Base-by-base conservation (phyloP, 1,140 invertebrate species). In the Drosophila prosaltans region DNA sequence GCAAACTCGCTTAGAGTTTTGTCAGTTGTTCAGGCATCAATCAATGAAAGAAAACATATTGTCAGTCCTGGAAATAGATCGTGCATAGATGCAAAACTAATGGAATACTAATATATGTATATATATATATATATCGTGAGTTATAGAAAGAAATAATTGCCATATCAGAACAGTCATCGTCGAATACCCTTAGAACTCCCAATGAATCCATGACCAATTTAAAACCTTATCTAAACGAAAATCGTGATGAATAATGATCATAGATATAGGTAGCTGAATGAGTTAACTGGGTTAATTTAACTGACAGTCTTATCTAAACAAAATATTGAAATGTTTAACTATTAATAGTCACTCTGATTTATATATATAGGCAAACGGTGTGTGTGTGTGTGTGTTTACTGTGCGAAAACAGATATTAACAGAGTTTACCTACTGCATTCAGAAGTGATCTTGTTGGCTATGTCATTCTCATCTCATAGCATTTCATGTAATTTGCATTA, bases 1-100 rank as follows among this genome's bases (percentile, higher is more conserved):
- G 1, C 40, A 21, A 39, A 21, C 21, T 28, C 48, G 16, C 32
- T 59, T 36, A 16, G 8, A 39, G 32, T 40, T 16, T 16, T 59
- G 57, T 24, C 57, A 30, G 32, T 24, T 59, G 57, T 32, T 32
- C 57, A 59, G 8, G 16, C 62, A 64, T 64, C 40, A 64, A 64
- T 48, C 57, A 59, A 59, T 36, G 16, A 21, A 39, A 32, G 16
- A 59, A 39, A 39, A 45, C 16, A 45, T 45, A 45, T 45, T 57
- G 28, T 16, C 54, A 58, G 57, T 26, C 45, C 57, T 59, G 32
- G 7, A 40, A 36, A 39, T 59, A 26, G 32, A 59, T 59, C 57
- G 36, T 51, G 45, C 57, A 59, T n/a, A 10, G 6, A 21, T 59
- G 57, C 57, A 39, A 36, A 58, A 57, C 57, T 58, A 58, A 58